Percentiles rank a stretch among this genome's conserved stretches.
These are phyloP conservation scores for Petrolisthes cinctipes DNA, from an alignment of 2,888 invertebrate genomes.

Conservation along the genomic window DNA sequence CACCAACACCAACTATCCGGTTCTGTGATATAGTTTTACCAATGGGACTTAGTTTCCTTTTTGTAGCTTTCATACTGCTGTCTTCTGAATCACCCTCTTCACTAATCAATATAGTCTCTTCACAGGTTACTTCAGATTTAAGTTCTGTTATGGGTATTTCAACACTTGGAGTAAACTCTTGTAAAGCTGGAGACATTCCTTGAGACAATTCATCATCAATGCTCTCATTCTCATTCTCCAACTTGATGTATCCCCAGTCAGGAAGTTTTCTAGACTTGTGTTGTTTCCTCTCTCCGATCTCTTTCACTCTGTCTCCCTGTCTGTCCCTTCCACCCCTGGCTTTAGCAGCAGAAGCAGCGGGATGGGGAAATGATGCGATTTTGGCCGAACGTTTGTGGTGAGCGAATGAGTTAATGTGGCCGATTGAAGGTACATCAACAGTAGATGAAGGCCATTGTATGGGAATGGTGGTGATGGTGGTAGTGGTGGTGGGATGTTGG, in stretches of 20 bases:
- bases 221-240: neutral
- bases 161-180: neutral
- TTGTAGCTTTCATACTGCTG: neutral
- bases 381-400: constrained; percentile 9
- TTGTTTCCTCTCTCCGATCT: neutral
- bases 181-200: neutral
- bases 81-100: neutral
- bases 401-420: too few relatives aligned
- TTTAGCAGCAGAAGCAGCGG: neutral
- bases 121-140: neutral
- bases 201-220: neutral
- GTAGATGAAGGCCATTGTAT: too few relatives aligned
- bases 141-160: neutral
- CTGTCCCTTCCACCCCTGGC: neutral
- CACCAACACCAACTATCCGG: neutral
- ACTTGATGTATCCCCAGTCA: neutral
- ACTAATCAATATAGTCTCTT: neutral
- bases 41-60: neutral
- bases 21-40: neutral
- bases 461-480: too few relatives aligned
- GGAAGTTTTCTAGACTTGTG: neutral
- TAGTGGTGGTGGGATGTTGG: neutral
- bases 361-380: too few relatives aligned
- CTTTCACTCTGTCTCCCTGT: neutral
- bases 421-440: too few relatives aligned